phyloP scores from a whole-genome alignment of 1,140 invertebrate genomes.

The Drosophila tsacasi region DNA sequence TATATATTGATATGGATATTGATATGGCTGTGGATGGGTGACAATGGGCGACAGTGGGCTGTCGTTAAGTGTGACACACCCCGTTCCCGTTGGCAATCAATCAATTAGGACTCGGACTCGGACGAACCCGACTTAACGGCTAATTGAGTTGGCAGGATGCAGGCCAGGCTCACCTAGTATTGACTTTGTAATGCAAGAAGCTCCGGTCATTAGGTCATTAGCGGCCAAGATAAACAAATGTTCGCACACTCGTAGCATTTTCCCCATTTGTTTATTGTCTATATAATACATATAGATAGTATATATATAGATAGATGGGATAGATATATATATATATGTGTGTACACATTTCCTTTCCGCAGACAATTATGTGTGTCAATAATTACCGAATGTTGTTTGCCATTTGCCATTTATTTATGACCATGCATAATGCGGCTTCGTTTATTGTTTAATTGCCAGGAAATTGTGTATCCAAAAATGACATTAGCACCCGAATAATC shows the following conservation, averaged over 20 bases:
- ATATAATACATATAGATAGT: neutral
- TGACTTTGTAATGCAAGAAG: conserved; percentile 58
- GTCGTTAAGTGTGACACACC: conserved; percentile 29
- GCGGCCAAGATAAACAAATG: conserved; percentile 7
- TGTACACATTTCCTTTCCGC: conserved; percentile 19
- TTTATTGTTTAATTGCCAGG: conserved; percentile 37
- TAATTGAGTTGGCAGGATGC: conserved; percentile 53
- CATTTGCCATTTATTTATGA: conserved; percentile 19
- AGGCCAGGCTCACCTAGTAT: conserved; percentile 14
- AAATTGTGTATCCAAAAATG: conserved; percentile 1
- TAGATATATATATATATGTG: neutral
- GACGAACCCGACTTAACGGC: conserved; percentile 9
- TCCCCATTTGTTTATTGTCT: conserved; percentile 26
- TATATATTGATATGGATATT: conserved; percentile 21
- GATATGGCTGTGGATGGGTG: neutral
- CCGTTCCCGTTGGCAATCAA: conserved; percentile 52
- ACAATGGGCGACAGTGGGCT: conserved; percentile 15
- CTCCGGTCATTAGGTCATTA: conserved; percentile 49
- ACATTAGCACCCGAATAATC: conserved; percentile 24
- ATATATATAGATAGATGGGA: neutral
- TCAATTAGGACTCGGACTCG: conserved; percentile 57
- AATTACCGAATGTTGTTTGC: conserved; percentile 45
- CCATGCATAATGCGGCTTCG: neutral
- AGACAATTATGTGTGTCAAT: conserved; percentile 46
- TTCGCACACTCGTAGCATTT: conserved; percentile 7